phyloP scores from a whole-genome alignment of 2,797 vertebrate species.

The Coranthus polyacanthus region DNA sequence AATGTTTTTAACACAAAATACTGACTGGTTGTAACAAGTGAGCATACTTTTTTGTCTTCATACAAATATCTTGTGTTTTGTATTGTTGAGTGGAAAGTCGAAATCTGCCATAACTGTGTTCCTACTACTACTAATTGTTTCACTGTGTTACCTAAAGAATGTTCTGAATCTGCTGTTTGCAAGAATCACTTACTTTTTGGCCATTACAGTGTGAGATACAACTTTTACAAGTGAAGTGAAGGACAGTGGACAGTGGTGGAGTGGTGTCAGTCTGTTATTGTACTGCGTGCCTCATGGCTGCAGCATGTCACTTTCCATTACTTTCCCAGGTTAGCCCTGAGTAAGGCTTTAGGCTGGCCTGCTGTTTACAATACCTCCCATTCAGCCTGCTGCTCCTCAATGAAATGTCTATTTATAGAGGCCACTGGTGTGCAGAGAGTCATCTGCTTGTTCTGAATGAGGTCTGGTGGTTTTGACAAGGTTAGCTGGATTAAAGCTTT shows the following conservation, averaged over 20 bases:
- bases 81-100: constrained; percentile 17
- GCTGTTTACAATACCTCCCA: constrained; percentile 83
- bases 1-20: background rate
- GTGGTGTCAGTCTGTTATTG: constrained; percentile 71
- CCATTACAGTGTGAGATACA: constrained; percentile 32
- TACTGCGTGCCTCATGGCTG: constrained; percentile 61
- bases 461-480: constrained; percentile 84
- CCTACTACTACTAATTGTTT: no score
- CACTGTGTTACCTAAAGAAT: constrained; percentile 48
- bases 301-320: constrained; percentile 79
- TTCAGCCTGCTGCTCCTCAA: constrained; percentile 84
- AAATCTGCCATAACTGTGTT: no score
- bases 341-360: constrained; percentile 75
- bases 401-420: constrained; percentile 87
- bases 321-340: constrained; percentile 79
- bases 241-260: constrained; percentile 42
- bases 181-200: background rate
- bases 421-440: constrained; percentile 78
- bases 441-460: constrained; percentile 86
- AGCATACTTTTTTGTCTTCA: constrained; percentile 21
- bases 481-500: constrained; percentile 82
- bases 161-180: constrained; percentile 19
- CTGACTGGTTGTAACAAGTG: no score
- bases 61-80: constrained; percentile 24
- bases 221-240: constrained; percentile 45